Percentiles rank a stretch among this genome's conserved stretches.
Evolutionary conservation across 2,888 invertebrate genomes (phyloP).

Genomic region (Pogonocherus hispidulus): DNA sequence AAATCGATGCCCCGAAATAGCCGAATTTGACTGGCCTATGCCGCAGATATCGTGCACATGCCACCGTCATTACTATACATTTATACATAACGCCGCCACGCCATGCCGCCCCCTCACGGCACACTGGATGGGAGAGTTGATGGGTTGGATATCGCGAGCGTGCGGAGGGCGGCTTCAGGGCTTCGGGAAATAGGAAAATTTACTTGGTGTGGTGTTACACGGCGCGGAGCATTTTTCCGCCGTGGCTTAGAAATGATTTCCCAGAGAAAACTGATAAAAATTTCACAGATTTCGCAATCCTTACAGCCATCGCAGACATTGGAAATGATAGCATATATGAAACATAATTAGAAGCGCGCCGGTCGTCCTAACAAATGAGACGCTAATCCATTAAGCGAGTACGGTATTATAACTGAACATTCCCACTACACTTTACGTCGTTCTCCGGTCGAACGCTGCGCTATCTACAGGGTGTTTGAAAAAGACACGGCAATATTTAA

Average conservation of each 20-base stretch:
- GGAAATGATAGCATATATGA: too few species aligned
- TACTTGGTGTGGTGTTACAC: conserved; percentile 22
- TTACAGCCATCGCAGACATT: too few species aligned
- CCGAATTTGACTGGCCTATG: conserved; percentile 5
- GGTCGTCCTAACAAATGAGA: too few species aligned
- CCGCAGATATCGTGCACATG: conserved; percentile 36
- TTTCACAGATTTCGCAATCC: not conserved
- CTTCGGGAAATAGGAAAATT: conserved; percentile 20
- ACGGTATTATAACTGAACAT: too few species aligned
- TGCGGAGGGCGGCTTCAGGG: conserved; percentile 16
- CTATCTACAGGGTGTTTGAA: too few species aligned
- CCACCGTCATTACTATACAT: conserved; percentile 48
- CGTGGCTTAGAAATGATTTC: not conserved
- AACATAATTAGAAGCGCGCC: too few species aligned
- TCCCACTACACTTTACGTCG: too few species aligned
- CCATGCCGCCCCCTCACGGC: conserved; percentile 28
- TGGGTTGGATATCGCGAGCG: conserved; percentile 32
- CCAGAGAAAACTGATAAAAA: not conserved
- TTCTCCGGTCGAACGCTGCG: too few species aligned
- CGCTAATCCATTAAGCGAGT: too few species aligned
- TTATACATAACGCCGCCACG: conserved; percentile 43
- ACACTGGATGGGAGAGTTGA: conserved; percentile 29
- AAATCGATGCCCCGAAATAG: conserved; percentile 6
- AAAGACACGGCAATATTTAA: too few species aligned
- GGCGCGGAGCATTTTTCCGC: not conserved